phyloP scores from a whole-genome alignment of 1,140 invertebrate genomes.

The Probaryconus sp. region DNA sequence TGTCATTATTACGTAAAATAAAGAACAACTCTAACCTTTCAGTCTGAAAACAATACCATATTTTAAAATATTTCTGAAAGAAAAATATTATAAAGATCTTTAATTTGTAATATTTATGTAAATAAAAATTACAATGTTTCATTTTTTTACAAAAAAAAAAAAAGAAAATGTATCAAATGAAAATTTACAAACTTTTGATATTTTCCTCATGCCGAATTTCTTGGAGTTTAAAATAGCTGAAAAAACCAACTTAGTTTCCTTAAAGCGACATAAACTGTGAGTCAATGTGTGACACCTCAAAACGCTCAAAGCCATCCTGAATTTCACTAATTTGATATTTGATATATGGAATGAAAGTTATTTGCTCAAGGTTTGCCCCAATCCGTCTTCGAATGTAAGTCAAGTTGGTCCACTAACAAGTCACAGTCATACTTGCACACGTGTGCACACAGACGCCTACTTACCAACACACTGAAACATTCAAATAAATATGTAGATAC shows the following conservation, averaged over 20 bases:
- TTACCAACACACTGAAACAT: too few species aligned
- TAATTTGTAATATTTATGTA: background rate
- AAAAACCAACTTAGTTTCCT: conserved; percentile 49
- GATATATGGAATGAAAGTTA: conserved; percentile 20
- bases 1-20: too few species aligned
- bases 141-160: too few species aligned
- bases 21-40: too few species aligned
- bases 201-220: conserved; percentile 24
- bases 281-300: conserved; percentile 44
- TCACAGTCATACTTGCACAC: too few species aligned
- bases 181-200: conserved; percentile 32
- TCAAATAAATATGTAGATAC: too few species aligned
- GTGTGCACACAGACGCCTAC: too few species aligned
- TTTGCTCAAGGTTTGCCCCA: conserved; percentile 19
- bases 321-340: conserved; percentile 8
- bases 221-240: conserved; percentile 33
- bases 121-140: conserved; percentile 1
- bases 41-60: too few species aligned
- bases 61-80: too few species aligned
- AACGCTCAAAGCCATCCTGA: conserved; percentile 61
- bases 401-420: too few species aligned
- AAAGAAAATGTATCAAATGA: background rate
- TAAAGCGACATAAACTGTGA: conserved; percentile 54
- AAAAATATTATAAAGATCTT: too few species aligned
- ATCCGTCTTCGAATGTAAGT: too few species aligned